Evolutionary conservation across 37 sponge, comb jelly and placozoan genomes (phyloP), one percentile per base, ranked within the genome.

Genomic region (Eunapius fragilis): DNA sequence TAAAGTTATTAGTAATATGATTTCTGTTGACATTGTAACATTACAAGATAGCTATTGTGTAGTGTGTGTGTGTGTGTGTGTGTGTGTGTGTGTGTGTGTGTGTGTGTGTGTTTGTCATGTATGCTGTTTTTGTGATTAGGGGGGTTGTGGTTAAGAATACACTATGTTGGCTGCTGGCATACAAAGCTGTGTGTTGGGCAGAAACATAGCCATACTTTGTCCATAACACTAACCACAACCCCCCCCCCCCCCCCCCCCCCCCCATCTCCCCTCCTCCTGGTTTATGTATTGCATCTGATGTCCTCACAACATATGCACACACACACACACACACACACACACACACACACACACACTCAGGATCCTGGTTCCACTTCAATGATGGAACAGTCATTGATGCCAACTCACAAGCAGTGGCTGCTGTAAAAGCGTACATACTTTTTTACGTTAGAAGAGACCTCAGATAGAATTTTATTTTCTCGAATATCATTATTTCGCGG

Each of bases 351-450:
- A 36, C 41, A 24, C 31, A 3, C 13, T 12, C 30, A 90, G 87
- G 84, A 11, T 12, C 32, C 25, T 94, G 95, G 95, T 92, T 85
- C 37, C 95, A 94, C 73, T 94, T 94, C 83, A 92, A 89, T 37
- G 93, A 92, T 78, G 86, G 90, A 25, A 89, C 84, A 25, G 93
- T 94, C 0, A 89, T 81, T 9, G 77, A 79, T 17, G 41, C 69
- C 14, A 25, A 69, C 22, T 37, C 74, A 3, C 72, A 87, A 7
- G 10, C 41, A 12, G 94, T 94, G 33, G 13, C 77, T 2, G 70
- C 50, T 37, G 84, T 79, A 23, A 95, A 84, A 37, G 94, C 94
- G n/a, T 94, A 94, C 80, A 91, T 94, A 19, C 82, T 94, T 24
- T 94, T 94, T 79, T 94, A 94, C 70, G 74, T 91, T 24, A 70